Conservation (phyloP, 2,888 invertebrate species). For the Esperia sulphurella region DNA sequence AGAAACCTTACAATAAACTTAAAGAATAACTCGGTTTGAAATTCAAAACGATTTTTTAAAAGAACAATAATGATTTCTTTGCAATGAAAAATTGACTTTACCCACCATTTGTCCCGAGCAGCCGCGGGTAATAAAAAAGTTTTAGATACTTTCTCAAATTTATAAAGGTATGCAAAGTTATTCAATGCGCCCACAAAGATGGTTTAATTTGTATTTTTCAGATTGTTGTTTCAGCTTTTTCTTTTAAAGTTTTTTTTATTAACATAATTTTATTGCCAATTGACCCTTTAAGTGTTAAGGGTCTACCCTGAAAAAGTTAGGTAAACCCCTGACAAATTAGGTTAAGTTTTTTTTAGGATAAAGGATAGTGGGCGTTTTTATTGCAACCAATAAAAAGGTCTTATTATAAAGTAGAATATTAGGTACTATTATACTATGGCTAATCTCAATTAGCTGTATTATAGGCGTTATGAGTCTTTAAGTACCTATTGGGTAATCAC, state of each 20-base stretch:
- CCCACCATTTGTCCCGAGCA: conserved; percentile 32
- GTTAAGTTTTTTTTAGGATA: no score
- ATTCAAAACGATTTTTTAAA: not conserved
- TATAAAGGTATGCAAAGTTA: conserved; percentile 35
- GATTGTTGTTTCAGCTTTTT: conserved; percentile 7
- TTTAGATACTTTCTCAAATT: conserved; percentile 32
- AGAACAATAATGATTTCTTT: not conserved
- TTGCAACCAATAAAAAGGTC: no score
- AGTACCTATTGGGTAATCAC: no score
- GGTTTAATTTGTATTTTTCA: conserved; percentile 25
- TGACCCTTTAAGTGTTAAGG: not conserved
- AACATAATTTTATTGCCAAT: not conserved
- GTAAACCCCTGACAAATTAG: not conserved
- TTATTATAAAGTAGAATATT: no score
- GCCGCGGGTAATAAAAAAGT: conserved; percentile 35
- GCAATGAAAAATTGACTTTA: conserved; percentile 40
- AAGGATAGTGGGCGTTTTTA: no score
- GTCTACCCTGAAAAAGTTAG: no score
- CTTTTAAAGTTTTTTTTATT: not conserved
- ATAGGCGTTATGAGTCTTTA: no score
- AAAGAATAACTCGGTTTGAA: not conserved
- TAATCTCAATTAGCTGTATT: no score
- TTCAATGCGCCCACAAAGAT: conserved; percentile 20
- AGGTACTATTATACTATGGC: no score
- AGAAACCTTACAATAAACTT: no score